Base-by-base conservation (phyloP, 2,113 vertebrate genomes). In the Artemisiospiza belli region DNA sequence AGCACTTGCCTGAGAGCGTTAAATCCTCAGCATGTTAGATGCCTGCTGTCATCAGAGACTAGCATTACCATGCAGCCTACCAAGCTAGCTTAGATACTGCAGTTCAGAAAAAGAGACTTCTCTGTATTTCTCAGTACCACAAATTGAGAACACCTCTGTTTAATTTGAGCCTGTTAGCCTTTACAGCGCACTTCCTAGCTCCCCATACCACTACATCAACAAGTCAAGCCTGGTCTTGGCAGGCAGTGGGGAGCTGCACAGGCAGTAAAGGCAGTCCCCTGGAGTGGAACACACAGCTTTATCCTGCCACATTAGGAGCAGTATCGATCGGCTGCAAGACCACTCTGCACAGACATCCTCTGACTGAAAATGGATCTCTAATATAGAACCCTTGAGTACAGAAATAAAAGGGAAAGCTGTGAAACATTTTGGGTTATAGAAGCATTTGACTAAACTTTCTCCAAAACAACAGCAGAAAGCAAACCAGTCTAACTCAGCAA, bases 1-100 rank as follows among this genome's bases (percentile, higher is more conserved):
- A 95, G 89, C 6, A 0, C 21, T 52, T 88, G 84, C 80, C 66
- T 75, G 75, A 69, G 51, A 93, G 72, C 1, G 2, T 94, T 82
- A 96, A 94, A 94, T 74, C 64, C 80, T 72, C 12, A 0, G 83
- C 73, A 64, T 5, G 20, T 74, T 89, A 61, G 69, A 93, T n/a
- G 75, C 52, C 74, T 96, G 74, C 91, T 94, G 88, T 87, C 89
- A 94, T 91, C 92, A 87, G 39, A 89, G 57, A 92, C 76, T 67
- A 87, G 79, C 22, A 68, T 46, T 57, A 76, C 66, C 73, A 58
- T 2, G 4, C 85, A 93, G 81, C 74, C 86, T 88, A 73, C 62
- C 41, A 83, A 74, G 55, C 52, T 17, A 74, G 46, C 66, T 83
- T 89, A 49, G 35, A 88, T 43, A n/a, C 35, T 47, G 35, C 47